Evolutionary conservation across 2,888 invertebrate genomes (phyloP).

Genomic region (Eutolmus rufibarbis): DNA sequence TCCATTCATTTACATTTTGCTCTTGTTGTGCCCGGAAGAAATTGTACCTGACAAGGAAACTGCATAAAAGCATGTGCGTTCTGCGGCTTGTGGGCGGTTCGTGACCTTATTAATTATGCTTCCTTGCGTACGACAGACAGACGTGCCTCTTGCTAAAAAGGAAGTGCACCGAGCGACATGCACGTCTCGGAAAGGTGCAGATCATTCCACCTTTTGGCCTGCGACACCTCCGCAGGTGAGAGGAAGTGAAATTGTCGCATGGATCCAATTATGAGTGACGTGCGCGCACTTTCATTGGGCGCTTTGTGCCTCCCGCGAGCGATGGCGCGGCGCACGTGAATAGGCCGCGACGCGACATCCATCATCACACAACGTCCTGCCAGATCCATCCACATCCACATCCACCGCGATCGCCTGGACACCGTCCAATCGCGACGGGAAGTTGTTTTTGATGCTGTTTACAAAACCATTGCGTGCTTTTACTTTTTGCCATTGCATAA

Average conservation of each 20-base stretch:
- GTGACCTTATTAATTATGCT: neutral
- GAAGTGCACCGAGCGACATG: neutral
- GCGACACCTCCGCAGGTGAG: neutral
- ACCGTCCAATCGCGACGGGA: slow-evolving; percentile 15
- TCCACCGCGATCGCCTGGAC: neutral
- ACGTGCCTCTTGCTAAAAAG: neutral
- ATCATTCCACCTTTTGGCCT: neutral
- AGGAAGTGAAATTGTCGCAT: slow-evolving; percentile 13
- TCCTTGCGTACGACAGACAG: neutral
- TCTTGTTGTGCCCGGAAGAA: neutral
- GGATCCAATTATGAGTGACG: neutral
- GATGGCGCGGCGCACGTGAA: neutral
- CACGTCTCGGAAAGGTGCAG: neutral
- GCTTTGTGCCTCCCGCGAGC: neutral
- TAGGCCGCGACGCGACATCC: neutral
- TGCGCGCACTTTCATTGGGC: neutral
- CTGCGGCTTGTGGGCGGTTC: neutral
- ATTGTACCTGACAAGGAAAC: neutral
- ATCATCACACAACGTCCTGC: neutral
- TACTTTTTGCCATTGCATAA: slow-evolving; percentile 20
- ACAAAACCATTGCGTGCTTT: slow-evolving; percentile 33
- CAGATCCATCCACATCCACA: neutral
- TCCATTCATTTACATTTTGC: neutral
- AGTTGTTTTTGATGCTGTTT: slow-evolving; percentile 30
- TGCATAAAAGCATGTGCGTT: neutral